These are phyloP conservation scores for Ceyx margarethae DNA, from an alignment of 2,113 vertebrate genomes.

Conservation along the genomic window DNA sequence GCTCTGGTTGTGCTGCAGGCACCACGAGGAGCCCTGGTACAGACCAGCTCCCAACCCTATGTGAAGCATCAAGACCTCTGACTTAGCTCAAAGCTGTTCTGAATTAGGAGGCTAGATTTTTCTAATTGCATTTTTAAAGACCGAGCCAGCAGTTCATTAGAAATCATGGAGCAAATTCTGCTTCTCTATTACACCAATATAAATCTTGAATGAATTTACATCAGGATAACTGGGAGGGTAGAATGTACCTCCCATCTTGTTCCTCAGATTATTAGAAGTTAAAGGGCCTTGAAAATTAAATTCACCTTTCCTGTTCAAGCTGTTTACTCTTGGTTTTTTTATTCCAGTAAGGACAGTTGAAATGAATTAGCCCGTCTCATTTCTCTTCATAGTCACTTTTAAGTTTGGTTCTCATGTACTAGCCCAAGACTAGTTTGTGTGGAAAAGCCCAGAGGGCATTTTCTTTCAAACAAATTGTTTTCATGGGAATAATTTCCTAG, in stretches of 20 bases:
- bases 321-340: conserved; percentile 15
- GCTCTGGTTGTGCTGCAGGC: not conserved
- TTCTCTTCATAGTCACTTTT: conserved; percentile 38
- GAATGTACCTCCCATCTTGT: conserved; percentile 53
- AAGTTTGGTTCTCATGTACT: conserved; percentile 42
- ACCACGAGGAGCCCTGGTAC: not conserved
- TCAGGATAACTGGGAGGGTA: conserved; percentile 37
- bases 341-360: conserved; percentile 43
- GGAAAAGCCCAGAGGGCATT: conserved; percentile 46
- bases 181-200: conserved; percentile 62
- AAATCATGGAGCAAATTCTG: conserved; percentile 51
- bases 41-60: not conserved
- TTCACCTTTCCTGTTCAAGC: conserved; percentile 31
- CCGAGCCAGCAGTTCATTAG: conserved; percentile 62
- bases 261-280: conserved; percentile 55
- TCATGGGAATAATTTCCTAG: conserved; percentile 61
- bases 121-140: conserved; percentile 63
- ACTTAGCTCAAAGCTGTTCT: conserved; percentile 46
- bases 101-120: conserved; percentile 62
- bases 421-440: conserved; percentile 43
- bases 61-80: conserved; percentile 32
- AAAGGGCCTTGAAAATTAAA: conserved; percentile 58
- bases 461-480: conserved; percentile 65
- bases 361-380: conserved; percentile 26
- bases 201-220: conserved; percentile 65